phyloP scores from a whole-genome alignment of 2,113 vertebrate genomes.

The Typhlomys cinereus region DNA sequence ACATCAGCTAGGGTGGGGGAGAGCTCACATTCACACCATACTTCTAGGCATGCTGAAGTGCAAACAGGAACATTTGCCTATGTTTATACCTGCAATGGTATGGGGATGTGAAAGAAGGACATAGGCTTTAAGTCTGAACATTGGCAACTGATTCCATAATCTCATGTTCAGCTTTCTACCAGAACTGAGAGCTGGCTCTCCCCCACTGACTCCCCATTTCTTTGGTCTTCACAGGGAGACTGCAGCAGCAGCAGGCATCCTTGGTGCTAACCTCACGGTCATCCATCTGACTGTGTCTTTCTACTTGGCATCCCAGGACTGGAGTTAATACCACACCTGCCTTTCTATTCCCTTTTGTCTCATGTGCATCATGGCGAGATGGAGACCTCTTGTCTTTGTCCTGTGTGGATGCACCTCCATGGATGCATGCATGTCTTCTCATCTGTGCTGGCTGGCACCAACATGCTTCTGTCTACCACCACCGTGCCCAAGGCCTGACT shows the following conservation, averaged over 20 bases:
- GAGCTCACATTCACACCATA: too few species aligned
- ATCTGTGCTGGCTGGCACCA: conserved; percentile 29
- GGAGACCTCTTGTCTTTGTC: conserved; percentile 1
- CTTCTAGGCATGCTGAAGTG: not conserved
- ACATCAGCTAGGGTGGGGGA: too few species aligned
- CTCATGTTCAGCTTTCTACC: not conserved
- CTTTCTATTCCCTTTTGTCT: conserved; percentile 35
- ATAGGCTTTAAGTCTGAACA: not conserved
- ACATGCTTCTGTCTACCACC: conserved; percentile 26
- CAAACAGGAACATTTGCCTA: not conserved
- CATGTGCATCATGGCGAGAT: conserved; percentile 15
- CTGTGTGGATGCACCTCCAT: not conserved
- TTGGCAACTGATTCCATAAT: conserved; percentile 3
- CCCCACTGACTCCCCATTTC: not conserved
- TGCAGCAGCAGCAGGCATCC: conserved; percentile 25
- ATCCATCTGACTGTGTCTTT: not conserved
- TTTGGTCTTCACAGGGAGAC: not conserved
- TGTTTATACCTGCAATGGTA: not conserved
- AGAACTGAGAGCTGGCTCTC: not conserved
- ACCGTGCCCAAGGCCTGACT: not conserved
- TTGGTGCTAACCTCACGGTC: not conserved
- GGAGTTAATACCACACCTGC: not conserved
- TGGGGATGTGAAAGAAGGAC: not conserved
- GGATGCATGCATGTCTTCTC: conserved; percentile 28
- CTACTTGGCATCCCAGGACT: not conserved